Base-by-base conservation (phyloP, 2,797 vertebrate species). In the Pseudochromis fuscus region DNA sequence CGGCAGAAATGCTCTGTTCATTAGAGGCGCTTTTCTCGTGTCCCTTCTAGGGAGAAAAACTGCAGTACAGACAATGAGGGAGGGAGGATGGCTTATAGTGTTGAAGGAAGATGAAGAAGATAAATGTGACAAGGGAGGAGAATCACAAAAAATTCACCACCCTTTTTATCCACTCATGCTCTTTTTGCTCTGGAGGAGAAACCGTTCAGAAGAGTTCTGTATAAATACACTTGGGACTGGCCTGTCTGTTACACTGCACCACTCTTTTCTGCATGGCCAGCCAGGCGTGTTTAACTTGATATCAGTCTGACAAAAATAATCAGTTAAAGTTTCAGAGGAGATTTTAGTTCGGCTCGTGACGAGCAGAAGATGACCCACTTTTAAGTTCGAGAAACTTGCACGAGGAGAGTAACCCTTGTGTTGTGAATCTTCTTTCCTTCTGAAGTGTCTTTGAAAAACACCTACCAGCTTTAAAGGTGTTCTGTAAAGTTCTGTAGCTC, bases 291-390 rank as follows among this genome's bases (percentile, higher is more conserved):
- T 57, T 23, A 62, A 10, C 45, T 46, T 3, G 21, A 52, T 45
- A 40, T 44, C 16, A 0, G 7, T n/a, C 51, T 51, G 56, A 50
- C 19, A 31, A 35, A 52, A 37, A 33, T 11, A 27, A 38, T 60
- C 46, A 3, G n/a, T 12, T 12, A 0, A 8, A 37, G 23, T 48
- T 60, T 3, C 19, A 19, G 40, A 24, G 15, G 24, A 16, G 25
- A 37, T 44, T 51, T 28, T 8, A 31, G 7, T 24, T 30, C 4
- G 25, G 31, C 42, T 30, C 25, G 5, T 40, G 42, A 21, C 33
- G 1, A 9, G 18, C 33, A 3, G 2, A 12, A 25, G 48, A 42
- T 33, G 27, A 60, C 35, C 74, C 65, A 60, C 15, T 66, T 70
- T 19, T 11, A 7, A 30, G 21, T 65, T 35, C 8, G 18, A 27